Percentiles rank a stretch among this genome's conserved stretches.
Conservation (phyloP, 2,888 invertebrate species). For the Leistus spinibarbis region DNA sequence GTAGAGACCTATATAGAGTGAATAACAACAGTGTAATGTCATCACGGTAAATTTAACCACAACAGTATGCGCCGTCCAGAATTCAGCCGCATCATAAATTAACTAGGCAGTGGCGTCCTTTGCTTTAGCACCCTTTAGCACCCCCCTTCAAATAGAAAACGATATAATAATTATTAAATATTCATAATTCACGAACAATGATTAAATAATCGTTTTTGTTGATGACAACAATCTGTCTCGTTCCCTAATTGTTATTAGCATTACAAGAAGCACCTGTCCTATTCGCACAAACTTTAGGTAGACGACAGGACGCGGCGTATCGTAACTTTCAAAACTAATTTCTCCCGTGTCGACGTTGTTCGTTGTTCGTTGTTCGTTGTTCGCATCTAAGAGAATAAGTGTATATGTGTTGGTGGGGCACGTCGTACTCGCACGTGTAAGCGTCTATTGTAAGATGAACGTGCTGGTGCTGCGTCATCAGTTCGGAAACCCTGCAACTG, state of each 20-base stretch:
- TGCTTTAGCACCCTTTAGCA: not conserved
- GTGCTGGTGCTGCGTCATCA: too few relatives aligned
- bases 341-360: not conserved
- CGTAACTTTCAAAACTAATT: not conserved
- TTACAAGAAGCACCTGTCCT: not conserved
- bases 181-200: not conserved
- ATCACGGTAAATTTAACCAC: slow-evolving; percentile 34
- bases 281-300: not conserved
- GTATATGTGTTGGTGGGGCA: too few relatives aligned
- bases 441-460: too few relatives aligned
- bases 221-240: not conserved
- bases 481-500: not conserved
- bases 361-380: too few relatives aligned
- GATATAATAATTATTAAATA: not conserved
- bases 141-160: not conserved
- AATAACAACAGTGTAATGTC: slow-evolving; percentile 31
- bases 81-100: slow-evolving; percentile 24
- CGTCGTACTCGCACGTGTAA: not conserved
- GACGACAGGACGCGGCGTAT: not conserved
- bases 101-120: slow-evolving; percentile 14
- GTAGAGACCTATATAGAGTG: slow-evolving; percentile 11
- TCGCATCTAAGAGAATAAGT: not conserved
- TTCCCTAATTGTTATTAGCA: not conserved
- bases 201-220: not conserved
- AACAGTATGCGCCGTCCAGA: slow-evolving; percentile 23